phyloP scores from a whole-genome alignment of 2,797 vertebrate species.

The Cygnus olor region DNA sequence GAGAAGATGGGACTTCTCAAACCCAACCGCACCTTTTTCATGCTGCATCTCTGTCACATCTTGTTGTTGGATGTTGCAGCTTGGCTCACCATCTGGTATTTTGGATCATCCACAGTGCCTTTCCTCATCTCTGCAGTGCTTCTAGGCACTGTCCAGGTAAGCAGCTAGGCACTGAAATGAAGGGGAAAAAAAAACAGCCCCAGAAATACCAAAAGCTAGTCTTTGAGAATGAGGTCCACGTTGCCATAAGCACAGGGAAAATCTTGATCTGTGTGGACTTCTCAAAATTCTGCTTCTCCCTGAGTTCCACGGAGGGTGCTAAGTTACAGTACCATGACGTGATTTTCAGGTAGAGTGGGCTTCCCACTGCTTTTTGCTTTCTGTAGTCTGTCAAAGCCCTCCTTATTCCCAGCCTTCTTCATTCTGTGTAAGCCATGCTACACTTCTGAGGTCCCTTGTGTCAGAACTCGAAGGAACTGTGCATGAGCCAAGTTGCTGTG shows the following conservation, averaged over 20 bases:
- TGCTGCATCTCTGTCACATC: slow-evolving; percentile 79
- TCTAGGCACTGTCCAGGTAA: slow-evolving; percentile 80
- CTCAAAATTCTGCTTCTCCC: not conserved
- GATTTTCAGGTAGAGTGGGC: not conserved
- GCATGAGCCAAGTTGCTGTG: not conserved
- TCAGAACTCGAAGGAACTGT: not conserved
- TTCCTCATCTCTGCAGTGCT: slow-evolving; percentile 76
- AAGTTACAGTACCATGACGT: not conserved
- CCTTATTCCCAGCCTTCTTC: slow-evolving; percentile 20
- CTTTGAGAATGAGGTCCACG: not conserved
- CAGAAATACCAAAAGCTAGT: not conserved
- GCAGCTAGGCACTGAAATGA: not conserved
- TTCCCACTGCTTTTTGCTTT: not conserved
- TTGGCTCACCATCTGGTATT: slow-evolving; percentile 79
- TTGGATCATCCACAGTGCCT: slow-evolving; percentile 77
- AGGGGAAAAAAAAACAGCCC: not conserved
- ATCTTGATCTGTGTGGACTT: not conserved
- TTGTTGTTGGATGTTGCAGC: slow-evolving; percentile 78
- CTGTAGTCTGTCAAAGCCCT: not conserved
- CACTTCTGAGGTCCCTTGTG: not conserved
- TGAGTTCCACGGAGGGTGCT: not conserved
- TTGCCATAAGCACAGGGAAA: not conserved
- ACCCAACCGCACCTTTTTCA: slow-evolving; percentile 76
- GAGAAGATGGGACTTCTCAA: slow-evolving; percentile 81
- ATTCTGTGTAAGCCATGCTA: not conserved